Base-by-base conservation (phyloP, 2,113 vertebrate genomes). In the Catharus bicknelli region DNA sequence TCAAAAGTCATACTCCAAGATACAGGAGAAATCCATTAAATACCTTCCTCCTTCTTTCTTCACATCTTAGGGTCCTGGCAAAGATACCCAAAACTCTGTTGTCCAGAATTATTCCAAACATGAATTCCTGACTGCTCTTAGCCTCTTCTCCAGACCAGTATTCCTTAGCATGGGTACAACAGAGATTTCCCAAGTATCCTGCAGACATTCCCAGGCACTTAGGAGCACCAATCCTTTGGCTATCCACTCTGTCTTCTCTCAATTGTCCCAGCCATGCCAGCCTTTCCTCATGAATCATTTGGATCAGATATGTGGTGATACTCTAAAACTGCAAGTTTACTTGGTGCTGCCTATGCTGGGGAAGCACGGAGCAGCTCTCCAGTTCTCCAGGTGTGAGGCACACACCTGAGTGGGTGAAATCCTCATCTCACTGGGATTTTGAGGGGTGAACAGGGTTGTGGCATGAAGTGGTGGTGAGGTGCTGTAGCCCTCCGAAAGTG, bases 81-180 rank as follows among this genome's bases (percentile, higher is more conserved):
- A 79, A 90, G 66, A 27, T 89, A 27, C 45, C 20, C 1, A 53
- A 82, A 86, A 27, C 23, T 67, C 23, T 67, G 4, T 58, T 59
- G 54, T 70, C 32, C 53, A 29, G 14, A 19, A 53, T 67, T 64
- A 30, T 75, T 26, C 22, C 59, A 64, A 47, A 72, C 5, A 25
- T 12, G 34, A 76, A 30, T n/a, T 45, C 26, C 42, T 91, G 73
- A n/a, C 14, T 58, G 55, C 75, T 45, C 45, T 75, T 29, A 34
- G 34, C 67, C 58, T 34, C 32, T 64, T 42, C 34, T 86, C 17
- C 63, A 34, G n/a, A 32, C 2, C 34, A 18, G 13, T 20, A 34
- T 47, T 51, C 63, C 15, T 47, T 76, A 55, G 34, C 40, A 57
- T 2, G 1, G 1, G 3, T 19, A 45, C 1, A 3, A 7, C 19